Conservation (phyloP, 2,113 vertebrate genomes). For the Hyla sarda region DNA sequence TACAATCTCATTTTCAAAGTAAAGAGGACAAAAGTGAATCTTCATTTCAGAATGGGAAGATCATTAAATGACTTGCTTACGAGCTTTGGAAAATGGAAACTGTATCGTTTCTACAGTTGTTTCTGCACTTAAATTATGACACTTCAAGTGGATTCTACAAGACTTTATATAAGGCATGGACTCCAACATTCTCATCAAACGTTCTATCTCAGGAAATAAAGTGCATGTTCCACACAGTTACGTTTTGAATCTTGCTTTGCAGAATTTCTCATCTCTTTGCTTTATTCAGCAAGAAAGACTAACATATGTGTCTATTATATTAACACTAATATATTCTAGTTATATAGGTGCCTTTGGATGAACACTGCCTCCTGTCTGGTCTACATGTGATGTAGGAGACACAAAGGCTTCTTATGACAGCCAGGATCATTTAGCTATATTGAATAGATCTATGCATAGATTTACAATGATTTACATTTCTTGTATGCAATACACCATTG, state of each 20-base stretch:
- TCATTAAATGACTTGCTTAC: slow-evolving; percentile 67
- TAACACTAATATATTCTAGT: neutral
- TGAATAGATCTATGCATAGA: neutral
- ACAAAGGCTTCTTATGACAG: neutral
- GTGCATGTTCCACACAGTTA: slow-evolving; percentile 35
- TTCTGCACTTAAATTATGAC: slow-evolving; percentile 63
- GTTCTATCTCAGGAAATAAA: slow-evolving; percentile 35
- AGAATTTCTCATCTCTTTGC: neutral
- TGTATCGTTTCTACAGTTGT: slow-evolving; percentile 33
- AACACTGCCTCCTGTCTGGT: neutral
- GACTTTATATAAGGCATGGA: slow-evolving; percentile 61
- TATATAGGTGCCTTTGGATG: neutral
- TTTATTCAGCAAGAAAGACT: neutral
- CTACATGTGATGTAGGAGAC: neutral
- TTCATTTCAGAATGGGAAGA: slow-evolving; percentile 70
- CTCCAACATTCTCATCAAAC: neutral
- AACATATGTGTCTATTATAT: neutral
- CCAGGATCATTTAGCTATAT: neutral
- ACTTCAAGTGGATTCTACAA: slow-evolving; percentile 42
- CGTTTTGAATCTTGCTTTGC: neutral
- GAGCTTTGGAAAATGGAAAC: slow-evolving; percentile 50
- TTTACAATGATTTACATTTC: neutral
- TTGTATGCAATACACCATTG: neutral
- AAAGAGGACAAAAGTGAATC: slow-evolving; percentile 63
- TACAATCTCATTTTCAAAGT: slow-evolving; percentile 46